These are phyloP conservation scores for Oscheius sp. DNA, from an alignment of 2,888 invertebrate species.

Conservation along the genomic window DNA sequence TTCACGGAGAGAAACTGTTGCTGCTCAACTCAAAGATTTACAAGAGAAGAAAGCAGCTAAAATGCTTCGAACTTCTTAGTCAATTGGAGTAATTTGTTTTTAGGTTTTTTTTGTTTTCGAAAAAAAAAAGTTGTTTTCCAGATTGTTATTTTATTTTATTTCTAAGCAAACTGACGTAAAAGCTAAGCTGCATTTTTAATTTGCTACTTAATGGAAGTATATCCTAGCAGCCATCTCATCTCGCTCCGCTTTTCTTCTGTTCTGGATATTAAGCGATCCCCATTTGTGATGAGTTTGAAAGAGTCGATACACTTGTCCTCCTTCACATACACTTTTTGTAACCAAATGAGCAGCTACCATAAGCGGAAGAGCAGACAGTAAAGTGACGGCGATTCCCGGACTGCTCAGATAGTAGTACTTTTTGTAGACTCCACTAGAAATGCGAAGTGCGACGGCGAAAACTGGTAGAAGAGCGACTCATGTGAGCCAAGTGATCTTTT, in stretches of 20 bases:
- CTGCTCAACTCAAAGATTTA: slow-evolving; percentile 59
- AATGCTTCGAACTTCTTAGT: slow-evolving; percentile 62
- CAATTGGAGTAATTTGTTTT: not conserved
- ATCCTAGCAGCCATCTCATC: slow-evolving; percentile 28
- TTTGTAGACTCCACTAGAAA: not conserved
- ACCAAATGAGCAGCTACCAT: not conserved
- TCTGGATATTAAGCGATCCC: slow-evolving; percentile 28
- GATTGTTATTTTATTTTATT: not conserved
- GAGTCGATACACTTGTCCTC: not conserved
- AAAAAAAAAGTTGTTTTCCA: not conserved
- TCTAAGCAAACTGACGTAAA: not conserved
- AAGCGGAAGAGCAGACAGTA: slow-evolving; percentile 1
- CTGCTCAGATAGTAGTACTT: not conserved
- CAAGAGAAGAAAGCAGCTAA: slow-evolving; percentile 68
- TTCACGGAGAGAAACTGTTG: slow-evolving; percentile 56
- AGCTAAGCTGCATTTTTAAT: no score
- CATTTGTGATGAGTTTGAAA: slow-evolving; percentile 26
- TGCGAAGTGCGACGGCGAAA: not conserved
- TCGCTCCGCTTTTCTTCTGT: not conserved
- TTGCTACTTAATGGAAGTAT: not conserved
- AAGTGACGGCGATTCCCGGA: not conserved
- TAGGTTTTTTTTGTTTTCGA: slow-evolving; percentile 5
- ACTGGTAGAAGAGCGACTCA: slow-evolving; percentile 11
- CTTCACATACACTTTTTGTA: not conserved
- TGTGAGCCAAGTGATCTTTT: not conserved